A percentile compares a stretch with the other conserved stretches of the same genome.
phyloP scores from a whole-genome alignment of 2,888 invertebrate genomes.

The Thelaira solivaga region DNA sequence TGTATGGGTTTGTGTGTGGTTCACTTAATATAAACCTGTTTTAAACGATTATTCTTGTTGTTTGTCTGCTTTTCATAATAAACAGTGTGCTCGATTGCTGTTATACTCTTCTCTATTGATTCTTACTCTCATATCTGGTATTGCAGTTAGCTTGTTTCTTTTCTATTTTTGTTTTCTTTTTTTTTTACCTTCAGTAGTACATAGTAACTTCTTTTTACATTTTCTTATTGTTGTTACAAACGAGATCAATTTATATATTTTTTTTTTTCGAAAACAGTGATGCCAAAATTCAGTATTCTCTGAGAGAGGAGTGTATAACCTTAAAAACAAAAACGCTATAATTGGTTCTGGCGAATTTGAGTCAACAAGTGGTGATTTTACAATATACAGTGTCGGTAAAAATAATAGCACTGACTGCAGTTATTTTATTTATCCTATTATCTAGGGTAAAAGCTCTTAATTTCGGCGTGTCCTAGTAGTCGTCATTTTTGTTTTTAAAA shows the following conservation, averaged over 20 bases:
- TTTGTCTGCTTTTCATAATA: background rate
- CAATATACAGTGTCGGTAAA: no score
- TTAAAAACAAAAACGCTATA: no score
- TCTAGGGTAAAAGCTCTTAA: no score
- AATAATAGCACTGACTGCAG: no score
- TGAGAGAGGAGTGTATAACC: background rate
- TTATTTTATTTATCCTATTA: no score
- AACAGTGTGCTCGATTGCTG: conserved; percentile 20
- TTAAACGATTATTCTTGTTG: conserved; percentile 20
- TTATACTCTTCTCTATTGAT: conserved; percentile 17
- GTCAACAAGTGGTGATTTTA: no score
- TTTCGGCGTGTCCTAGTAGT: no score
- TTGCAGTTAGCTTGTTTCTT: background rate
- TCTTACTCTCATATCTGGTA: conserved; percentile 18
- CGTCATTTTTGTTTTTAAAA: no score
- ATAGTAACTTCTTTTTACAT: background rate
- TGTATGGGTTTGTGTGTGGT: conserved; percentile 2
- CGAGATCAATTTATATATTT: conserved; percentile 9
- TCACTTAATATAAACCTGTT: conserved; percentile 44
- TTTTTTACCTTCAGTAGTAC: no score
- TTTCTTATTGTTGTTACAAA: conserved; percentile 4
- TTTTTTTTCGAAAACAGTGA: conserved; percentile 3
- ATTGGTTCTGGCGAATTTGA: no score
- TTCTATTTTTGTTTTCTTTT: no score
- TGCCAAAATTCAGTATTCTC: background rate